Evolutionary conservation across 2,797 vertebrate species (phyloP).

Genomic region (Fratercula arctica): DNA sequence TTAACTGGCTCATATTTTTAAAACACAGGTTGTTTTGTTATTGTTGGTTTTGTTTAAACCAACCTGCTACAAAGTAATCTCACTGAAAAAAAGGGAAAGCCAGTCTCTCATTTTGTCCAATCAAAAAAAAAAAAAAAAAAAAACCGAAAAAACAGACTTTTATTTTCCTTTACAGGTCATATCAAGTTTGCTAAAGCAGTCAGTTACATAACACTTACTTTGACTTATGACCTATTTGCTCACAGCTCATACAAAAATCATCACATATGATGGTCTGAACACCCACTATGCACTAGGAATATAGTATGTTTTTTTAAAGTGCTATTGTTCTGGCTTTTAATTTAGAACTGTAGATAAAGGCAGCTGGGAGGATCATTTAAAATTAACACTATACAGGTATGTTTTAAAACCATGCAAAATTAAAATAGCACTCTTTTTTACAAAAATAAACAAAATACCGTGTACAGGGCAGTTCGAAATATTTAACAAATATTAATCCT

Average conservation of each 20-base stretch:
- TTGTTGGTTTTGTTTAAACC: background rate
- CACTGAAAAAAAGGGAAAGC: background rate
- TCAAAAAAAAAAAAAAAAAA: background rate
- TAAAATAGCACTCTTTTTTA: background rate
- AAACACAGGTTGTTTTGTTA: background rate
- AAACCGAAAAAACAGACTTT: background rate
- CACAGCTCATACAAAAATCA: background rate
- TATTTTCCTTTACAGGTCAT: background rate
- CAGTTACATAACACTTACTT: constrained; percentile 56
- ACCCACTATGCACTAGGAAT: background rate
- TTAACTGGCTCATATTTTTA: background rate
- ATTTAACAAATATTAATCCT: background rate
- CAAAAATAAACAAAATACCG: background rate
- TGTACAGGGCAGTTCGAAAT: background rate
- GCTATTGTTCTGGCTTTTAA: background rate
- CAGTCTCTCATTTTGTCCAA: background rate
- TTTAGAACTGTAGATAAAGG: background rate
- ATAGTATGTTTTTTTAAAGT: background rate
- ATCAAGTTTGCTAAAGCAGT: constrained; percentile 56
- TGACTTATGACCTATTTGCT: constrained; percentile 60
- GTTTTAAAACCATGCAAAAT: background rate
- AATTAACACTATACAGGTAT: background rate
- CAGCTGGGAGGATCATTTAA: background rate
- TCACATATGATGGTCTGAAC: background rate
- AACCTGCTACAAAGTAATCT: background rate